Evolutionary conservation across 2,888 invertebrate species (phyloP).

Genomic region (Himalopsyche anomala): DNA sequence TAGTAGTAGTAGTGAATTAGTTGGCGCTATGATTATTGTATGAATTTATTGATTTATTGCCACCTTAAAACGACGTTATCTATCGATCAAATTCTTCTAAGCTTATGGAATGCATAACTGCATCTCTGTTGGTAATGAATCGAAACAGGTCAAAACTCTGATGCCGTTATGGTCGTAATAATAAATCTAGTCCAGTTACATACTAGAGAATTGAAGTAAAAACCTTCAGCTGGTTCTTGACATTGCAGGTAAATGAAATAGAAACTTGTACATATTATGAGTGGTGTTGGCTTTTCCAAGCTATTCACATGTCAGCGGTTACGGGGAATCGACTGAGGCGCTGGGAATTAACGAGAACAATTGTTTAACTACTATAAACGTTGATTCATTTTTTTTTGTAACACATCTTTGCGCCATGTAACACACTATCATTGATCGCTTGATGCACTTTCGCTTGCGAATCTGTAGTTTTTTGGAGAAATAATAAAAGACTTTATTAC

Average conservation of each 20-base stretch:
- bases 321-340: slow-evolving; percentile 49
- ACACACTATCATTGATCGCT: slow-evolving; percentile 40
- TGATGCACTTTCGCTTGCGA: slow-evolving; percentile 55
- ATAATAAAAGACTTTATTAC: neutral
- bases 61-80: slow-evolving; percentile 11
- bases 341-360: slow-evolving; percentile 59
- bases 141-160: neutral
- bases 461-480: neutral
- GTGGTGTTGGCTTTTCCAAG: slow-evolving; percentile 62
- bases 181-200: slow-evolving; percentile 54
- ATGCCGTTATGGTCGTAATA: slow-evolving; percentile 28
- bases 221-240: slow-evolving; percentile 60
- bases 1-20: neutral
- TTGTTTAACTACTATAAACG: slow-evolving; percentile 45
- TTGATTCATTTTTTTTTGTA: slow-evolving; percentile 46
- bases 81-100: slow-evolving; percentile 31
- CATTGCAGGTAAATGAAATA: slow-evolving; percentile 64
- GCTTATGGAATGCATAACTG: slow-evolving; percentile 11
- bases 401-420: neutral
- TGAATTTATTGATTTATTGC: slow-evolving; percentile 37
- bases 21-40: neutral
- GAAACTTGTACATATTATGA: slow-evolving; percentile 61
- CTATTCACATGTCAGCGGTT: neutral
- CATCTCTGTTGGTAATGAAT: slow-evolving; percentile 4
- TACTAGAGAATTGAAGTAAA: slow-evolving; percentile 42